A percentile compares a stretch with the other conserved stretches of the same genome.
Evolutionary conservation across 2,797 vertebrate genomes (phyloP).

Genomic region (Sebastes itinus): DNA sequence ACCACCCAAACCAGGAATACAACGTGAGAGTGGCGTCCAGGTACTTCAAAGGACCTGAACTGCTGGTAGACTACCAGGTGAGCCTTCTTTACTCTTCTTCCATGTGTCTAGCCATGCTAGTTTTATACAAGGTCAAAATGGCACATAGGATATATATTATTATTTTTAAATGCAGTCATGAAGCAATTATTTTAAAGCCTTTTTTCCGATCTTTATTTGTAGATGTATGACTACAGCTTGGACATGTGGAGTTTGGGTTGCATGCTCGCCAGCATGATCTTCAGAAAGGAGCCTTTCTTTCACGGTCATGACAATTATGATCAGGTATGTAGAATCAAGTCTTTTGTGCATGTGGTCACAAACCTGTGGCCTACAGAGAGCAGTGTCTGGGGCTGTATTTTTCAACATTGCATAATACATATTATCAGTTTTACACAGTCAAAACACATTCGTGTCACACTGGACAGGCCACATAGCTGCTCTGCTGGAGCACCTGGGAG

Average conservation of each 20-base stretch:
- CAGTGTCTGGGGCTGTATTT: neutral
- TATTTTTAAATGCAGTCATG: neutral
- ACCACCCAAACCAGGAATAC: slow-evolving; percentile 99
- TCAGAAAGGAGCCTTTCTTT: slow-evolving; percentile 99
- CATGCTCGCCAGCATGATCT: slow-evolving; percentile 99
- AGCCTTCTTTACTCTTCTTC: slow-evolving; percentile 9
- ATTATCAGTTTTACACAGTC: neutral
- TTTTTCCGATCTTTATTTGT: neutral
- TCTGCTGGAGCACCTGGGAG: neutral
- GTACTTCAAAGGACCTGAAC: slow-evolving; percentile 99
- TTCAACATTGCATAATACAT: neutral
- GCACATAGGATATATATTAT: neutral
- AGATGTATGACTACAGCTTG: slow-evolving; percentile 99
- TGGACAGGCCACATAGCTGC: neutral
- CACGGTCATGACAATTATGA: slow-evolving; percentile 99
- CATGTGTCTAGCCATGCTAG: neutral
- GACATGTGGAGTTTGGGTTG: slow-evolving; percentile 99
- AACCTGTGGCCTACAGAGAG: neutral
- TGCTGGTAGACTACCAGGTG: slow-evolving; percentile 99
- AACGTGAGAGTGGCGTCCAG: slow-evolving; percentile 98
- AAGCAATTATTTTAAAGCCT: neutral
- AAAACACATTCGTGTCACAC: neutral
- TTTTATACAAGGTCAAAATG: neutral
- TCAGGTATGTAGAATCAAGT: slow-evolving; percentile 84
- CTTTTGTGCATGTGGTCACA: neutral